Evolutionary conservation across 2,888 invertebrate species (phyloP).

Genomic region (Subacronicta megacephala): DNA sequence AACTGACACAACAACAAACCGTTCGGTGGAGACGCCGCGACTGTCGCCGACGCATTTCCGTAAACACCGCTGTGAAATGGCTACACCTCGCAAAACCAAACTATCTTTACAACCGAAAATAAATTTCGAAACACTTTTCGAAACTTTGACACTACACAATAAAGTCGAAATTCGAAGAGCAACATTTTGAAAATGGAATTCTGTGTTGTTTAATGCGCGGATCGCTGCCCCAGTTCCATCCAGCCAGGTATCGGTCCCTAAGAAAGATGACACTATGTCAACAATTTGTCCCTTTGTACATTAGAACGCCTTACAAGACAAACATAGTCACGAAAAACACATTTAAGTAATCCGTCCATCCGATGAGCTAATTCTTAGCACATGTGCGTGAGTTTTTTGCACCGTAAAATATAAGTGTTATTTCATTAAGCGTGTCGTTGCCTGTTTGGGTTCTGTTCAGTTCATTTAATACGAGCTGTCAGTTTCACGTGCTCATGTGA

Average conservation of each 20-base stretch:
- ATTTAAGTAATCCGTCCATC: constrained; percentile 86
- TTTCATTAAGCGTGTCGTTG: constrained; percentile 82
- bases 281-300: constrained; percentile 85
- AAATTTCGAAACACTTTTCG: constrained; percentile 18
- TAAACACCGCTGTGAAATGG: constrained; percentile 71
- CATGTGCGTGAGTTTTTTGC: constrained; percentile 85
- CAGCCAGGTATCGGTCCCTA: constrained; percentile 81
- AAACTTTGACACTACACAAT: constrained; percentile 36
- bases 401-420: constrained; percentile 82
- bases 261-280: constrained; percentile 87
- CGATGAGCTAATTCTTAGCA: constrained; percentile 83
- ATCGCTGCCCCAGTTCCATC: constrained; percentile 69
- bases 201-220: constrained; percentile 57
- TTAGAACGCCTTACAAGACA: constrained; percentile 83
- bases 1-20: constrained; percentile 74
- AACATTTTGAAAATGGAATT: constrained; percentile 35
- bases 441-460: constrained; percentile 45
- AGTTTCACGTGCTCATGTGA: constrained; percentile 65
- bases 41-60: constrained; percentile 81
- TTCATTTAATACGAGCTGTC: constrained; percentile 64
- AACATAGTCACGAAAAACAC: constrained; percentile 86
- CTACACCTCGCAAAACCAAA: constrained; percentile 64
- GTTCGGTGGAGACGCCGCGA: constrained; percentile 68
- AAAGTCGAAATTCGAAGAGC: constrained; percentile 59
- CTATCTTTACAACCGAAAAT: constrained; percentile 52